These are phyloP conservation scores for Catocala nupta DNA, from an alignment of 2,888 invertebrate genomes.

Conservation along the genomic window DNA sequence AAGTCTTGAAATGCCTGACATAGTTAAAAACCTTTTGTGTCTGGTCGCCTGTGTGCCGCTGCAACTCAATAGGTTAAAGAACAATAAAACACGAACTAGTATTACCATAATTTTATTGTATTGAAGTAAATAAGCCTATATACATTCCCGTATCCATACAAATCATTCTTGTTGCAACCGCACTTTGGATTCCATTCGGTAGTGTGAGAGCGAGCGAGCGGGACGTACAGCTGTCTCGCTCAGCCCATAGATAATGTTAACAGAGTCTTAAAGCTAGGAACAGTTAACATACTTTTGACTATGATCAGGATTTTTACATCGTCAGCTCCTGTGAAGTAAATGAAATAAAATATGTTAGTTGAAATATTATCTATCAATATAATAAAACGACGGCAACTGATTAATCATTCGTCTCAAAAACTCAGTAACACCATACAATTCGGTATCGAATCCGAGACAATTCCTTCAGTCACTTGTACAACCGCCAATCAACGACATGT, in stretches of 20 bases:
- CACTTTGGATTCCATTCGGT: slow-evolving; percentile 51
- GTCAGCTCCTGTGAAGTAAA: slow-evolving; percentile 84
- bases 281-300: slow-evolving; percentile 63
- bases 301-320: slow-evolving; percentile 73
- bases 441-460: too few species aligned
- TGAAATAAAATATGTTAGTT: slow-evolving; percentile 19
- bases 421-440: too few species aligned
- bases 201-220: slow-evolving; percentile 37
- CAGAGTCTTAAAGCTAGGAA: slow-evolving; percentile 72
- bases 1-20: too few species aligned
- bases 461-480: too few species aligned
- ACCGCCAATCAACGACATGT: too few species aligned
- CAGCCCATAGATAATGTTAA: slow-evolving; percentile 38
- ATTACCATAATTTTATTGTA: slow-evolving; percentile 62
- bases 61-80: not conserved
- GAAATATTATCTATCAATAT: not conserved
- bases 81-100: slow-evolving; percentile 36
- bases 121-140: slow-evolving; percentile 70
- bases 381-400: too few species aligned
- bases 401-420: too few species aligned
- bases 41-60: too few species aligned
- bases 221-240: slow-evolving; percentile 16
- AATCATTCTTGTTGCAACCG: slow-evolving; percentile 28
- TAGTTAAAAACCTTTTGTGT: too few species aligned
- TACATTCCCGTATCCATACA: slow-evolving; percentile 65